phyloP scores from a whole-genome alignment of 2,888 invertebrate genomes.

The Agonopterix subpropinquella region DNA sequence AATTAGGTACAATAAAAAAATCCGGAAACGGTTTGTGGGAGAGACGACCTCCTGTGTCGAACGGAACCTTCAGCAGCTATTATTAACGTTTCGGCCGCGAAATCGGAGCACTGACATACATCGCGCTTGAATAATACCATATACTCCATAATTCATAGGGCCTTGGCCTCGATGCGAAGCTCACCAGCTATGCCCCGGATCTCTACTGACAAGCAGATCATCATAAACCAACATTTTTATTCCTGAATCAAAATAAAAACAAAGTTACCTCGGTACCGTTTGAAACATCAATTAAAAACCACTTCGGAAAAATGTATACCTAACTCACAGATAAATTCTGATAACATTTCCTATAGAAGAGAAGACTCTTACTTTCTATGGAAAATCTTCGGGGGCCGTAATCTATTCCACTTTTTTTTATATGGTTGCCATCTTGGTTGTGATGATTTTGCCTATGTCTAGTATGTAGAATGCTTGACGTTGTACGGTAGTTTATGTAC shows the following conservation, averaged over 20 bases:
- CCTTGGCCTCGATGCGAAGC: conserved; percentile 64
- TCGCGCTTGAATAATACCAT: conserved; percentile 69
- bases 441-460: too few relatives aligned
- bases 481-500: too few relatives aligned
- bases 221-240: not conserved
- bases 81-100: conserved; percentile 67
- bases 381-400: too few relatives aligned
- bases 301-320: too few relatives aligned
- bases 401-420: too few relatives aligned
- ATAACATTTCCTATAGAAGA: too few relatives aligned
- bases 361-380: too few relatives aligned
- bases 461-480: too few relatives aligned
- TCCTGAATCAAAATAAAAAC: not conserved
- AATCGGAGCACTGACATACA: conserved; percentile 67
- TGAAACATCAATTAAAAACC: too few relatives aligned
- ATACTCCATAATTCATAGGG: conserved; percentile 71
- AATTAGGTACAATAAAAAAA: conserved; percentile 25
- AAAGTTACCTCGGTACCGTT: not conserved
- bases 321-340: too few relatives aligned
- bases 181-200: conserved; percentile 20
- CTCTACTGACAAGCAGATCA: not conserved
- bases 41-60: conserved; percentile 61
- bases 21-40: conserved; percentile 51
- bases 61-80: conserved; percentile 65
- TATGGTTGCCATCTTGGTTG: too few relatives aligned